phyloP scores from a whole-genome alignment of 2,113 vertebrate species.

The Gallinago jamesoni region DNA sequence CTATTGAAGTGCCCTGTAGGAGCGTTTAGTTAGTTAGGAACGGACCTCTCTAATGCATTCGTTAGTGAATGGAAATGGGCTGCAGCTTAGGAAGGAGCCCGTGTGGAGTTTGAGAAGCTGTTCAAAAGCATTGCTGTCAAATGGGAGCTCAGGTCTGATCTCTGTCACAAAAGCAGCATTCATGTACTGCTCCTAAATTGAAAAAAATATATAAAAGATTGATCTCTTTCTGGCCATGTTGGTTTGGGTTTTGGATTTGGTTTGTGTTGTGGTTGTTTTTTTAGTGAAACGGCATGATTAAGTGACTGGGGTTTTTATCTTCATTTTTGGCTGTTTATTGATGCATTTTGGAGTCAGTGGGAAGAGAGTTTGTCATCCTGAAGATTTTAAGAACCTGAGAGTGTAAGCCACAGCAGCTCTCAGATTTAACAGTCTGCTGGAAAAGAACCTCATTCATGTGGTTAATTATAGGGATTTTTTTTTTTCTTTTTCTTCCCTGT shows the following conservation, averaged over 20 bases:
- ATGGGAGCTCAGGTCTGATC: background rate
- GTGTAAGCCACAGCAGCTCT: background rate
- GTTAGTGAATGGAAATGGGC: background rate
- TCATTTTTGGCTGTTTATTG: background rate
- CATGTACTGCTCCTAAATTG: background rate
- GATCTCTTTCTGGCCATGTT: background rate
- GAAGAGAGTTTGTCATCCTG: background rate
- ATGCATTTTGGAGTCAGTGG: background rate
- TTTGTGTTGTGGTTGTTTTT: too few relatives aligned
- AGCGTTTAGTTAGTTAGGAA: background rate
- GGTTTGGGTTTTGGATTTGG: background rate
- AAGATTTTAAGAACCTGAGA: background rate
- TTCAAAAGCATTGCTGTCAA: background rate
- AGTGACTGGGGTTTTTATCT: background rate
- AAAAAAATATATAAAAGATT: background rate
- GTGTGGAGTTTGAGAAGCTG: background rate
- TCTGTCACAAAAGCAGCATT: background rate
- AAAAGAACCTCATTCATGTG: background rate
- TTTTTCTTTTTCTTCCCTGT: background rate
- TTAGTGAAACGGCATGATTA: background rate
- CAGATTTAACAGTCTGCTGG: background rate
- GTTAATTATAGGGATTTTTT: constrained; percentile 1
- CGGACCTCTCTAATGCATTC: background rate
- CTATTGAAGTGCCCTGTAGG: background rate
- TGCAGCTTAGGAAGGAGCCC: background rate